These are phyloP conservation scores for Harpegnathos saltator DNA, from an alignment of 1,140 invertebrate species.

Conservation along the genomic window DNA sequence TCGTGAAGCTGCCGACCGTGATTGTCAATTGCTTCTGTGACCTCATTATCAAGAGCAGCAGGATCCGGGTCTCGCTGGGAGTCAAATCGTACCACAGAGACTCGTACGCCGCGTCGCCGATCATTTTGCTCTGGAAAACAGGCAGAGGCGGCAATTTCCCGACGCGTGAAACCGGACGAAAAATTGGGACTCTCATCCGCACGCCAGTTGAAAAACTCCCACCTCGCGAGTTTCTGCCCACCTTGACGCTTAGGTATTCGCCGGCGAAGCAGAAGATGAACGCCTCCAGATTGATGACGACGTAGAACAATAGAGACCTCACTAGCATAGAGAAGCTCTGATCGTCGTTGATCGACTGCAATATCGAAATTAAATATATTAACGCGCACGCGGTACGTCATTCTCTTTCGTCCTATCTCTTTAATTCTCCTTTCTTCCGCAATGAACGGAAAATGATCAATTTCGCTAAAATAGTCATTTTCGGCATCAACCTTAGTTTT, in stretches of 20 bases:
- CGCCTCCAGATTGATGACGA: conserved; percentile 62
- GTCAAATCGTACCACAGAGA: conserved; percentile 61
- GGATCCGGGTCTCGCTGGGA: conserved; percentile 36
- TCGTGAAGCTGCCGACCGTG: conserved; percentile 62
- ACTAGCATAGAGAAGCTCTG: conserved; percentile 21
- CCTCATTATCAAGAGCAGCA: conserved; percentile 64
- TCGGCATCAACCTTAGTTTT: too few relatives aligned
- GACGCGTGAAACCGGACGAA: background rate
- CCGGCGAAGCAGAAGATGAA: conserved; percentile 66
- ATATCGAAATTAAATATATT: conserved; percentile 22
- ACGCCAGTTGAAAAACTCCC: too few relatives aligned
- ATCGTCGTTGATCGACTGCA: conserved; percentile 40
- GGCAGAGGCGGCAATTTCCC: background rate
- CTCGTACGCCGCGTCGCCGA: conserved; percentile 55
- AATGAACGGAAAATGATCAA: background rate
- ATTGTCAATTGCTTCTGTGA: conserved; percentile 64
- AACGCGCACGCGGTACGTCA: background rate
- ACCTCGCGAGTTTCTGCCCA: background rate
- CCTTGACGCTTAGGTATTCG: conserved; percentile 63
- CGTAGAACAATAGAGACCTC: conserved; percentile 51
- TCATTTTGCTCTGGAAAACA: conserved; percentile 50
- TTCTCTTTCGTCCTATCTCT: background rate
- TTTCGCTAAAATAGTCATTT: too few relatives aligned
- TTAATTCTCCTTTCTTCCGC: background rate
- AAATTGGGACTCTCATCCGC: background rate